Evolutionary conservation across 2,113 vertebrate species (phyloP), one percentile per base, ranked within the genome.

Genomic region (Xenus cinereus): DNA sequence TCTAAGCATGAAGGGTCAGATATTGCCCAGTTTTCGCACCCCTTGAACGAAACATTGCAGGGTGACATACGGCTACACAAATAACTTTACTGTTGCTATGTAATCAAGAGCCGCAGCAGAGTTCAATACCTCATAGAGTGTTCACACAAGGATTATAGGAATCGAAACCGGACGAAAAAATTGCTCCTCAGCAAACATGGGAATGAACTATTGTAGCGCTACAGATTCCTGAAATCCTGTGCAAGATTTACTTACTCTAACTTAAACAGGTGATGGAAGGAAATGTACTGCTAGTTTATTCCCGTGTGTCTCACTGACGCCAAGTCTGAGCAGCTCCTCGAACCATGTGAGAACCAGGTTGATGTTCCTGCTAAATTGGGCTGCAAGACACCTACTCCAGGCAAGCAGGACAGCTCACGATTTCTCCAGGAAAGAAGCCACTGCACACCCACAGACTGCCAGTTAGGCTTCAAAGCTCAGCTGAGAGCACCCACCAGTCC

Each of bases 251-350:
- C 64, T 35, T 71, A 62, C 62, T 53, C 41, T 10, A 5, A 46
- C 26, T 24, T 24, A n/a, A 66, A 30, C 3, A 24, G 41, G 23
- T 1, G 23, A 75, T 4, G 20, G 80, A 64, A 56, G 30, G 39
- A 82, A 60, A 30, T 0, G 8, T 3, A 14, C 48, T 57, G 51
- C 30, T 48, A 5, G 16, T 62, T 48, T 39, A 35, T 13, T 69
- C 41, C 21, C 0, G 0, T 15, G 4, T 1, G 9, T 14, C 50
- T 66, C 48, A 14, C 28, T 0, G 0, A 12, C 16, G 33, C 16
- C 20, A 14, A 2, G 0, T 9, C 37, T 27, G 39, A 84, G 63
- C 54, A 67, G 79, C 76, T 81, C 50, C 68, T 63, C 50, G 19
- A 77, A 57, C 46, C 27, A 0, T 2, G 26, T 81, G 39, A 81